A percentile compares a stretch with the other conserved stretches of the same genome.
Evolutionary conservation across 2,113 vertebrate species (phyloP).

Genomic region (Apteryx mantelli): DNA sequence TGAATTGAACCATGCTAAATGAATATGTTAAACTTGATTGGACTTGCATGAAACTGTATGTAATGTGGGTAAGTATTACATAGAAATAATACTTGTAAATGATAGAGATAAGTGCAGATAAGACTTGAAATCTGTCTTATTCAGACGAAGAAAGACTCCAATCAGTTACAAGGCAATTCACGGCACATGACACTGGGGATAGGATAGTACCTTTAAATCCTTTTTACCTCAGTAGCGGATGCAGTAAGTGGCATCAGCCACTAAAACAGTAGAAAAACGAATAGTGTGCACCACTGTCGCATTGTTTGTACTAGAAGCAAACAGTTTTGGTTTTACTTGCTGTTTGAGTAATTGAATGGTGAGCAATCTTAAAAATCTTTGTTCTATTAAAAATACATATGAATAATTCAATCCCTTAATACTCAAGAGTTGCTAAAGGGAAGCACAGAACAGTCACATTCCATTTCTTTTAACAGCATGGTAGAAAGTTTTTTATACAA

Average conservation of each 20-base stretch:
- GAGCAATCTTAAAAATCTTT: background rate
- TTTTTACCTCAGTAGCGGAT: constrained; percentile 1
- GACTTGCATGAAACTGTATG: background rate
- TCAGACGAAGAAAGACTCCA: background rate
- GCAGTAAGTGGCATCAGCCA: background rate
- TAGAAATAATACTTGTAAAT: background rate
- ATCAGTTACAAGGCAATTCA: background rate
- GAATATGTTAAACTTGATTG: background rate
- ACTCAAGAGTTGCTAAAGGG: constrained; percentile 73
- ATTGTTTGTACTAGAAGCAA: background rate
- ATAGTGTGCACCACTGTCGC: background rate
- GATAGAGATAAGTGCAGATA: background rate
- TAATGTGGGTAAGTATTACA: background rate
- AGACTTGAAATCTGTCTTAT: background rate
- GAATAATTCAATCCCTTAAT: constrained; percentile 64
- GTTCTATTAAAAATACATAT: background rate
- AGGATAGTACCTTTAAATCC: background rate
- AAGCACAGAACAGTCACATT: constrained; percentile 76
- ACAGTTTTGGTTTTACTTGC: background rate
- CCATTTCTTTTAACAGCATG: constrained; percentile 75
- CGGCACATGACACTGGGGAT: background rate
- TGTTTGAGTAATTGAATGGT: constrained; percentile 10
- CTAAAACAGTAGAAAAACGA: background rate
- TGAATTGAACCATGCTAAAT: background rate
- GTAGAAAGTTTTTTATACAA: constrained; percentile 82